These are phyloP conservation scores for Drosophila anceps DNA, from an alignment of 2,888 invertebrate species.

Conservation along the genomic window DNA sequence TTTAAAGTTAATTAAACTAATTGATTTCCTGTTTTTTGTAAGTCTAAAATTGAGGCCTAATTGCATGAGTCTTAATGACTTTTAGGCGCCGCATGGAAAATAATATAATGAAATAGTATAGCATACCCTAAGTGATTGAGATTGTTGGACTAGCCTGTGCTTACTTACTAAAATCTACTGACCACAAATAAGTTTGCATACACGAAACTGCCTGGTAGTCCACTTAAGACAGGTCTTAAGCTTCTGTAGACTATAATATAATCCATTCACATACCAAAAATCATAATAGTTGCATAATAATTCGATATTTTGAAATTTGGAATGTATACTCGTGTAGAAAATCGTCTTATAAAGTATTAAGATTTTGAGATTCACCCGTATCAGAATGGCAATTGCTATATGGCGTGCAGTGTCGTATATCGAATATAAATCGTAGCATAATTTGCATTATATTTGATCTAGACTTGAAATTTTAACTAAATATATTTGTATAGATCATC, in stretches of 20 bases:
- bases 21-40: constrained; percentile 4
- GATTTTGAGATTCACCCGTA: background rate
- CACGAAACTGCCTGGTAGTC: no score
- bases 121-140: background rate
- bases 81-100: background rate
- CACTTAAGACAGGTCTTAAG: background rate
- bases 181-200: background rate
- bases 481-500: no score
- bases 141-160: background rate
- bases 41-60: background rate
- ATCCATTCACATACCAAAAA: no score
- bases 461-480: no score
- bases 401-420: no score
- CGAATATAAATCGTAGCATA: no score
- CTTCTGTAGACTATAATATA: background rate
- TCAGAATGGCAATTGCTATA: background rate
- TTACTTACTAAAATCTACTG: background rate
- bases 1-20: constrained; percentile 17
- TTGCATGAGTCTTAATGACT: constrained; percentile 2
- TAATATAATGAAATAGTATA: background rate
- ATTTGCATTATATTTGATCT: no score
- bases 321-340: no score
- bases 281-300: no score
- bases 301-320: no score
- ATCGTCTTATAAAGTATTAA: no score